Base-by-base conservation (phyloP, 2,888 invertebrate species). In the Ophion costatus region DNA sequence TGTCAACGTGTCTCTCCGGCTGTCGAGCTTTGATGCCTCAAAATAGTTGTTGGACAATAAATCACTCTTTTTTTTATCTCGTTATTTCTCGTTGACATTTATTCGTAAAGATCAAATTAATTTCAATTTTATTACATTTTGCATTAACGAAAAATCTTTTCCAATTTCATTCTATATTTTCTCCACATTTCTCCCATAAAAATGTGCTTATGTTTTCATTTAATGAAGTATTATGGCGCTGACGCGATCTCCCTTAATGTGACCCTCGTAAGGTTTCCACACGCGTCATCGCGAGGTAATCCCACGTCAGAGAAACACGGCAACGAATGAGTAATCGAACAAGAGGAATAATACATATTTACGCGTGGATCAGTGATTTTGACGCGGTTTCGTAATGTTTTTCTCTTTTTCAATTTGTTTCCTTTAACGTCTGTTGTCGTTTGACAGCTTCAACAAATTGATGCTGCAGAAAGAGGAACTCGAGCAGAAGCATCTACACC, bases 401-500 rank as follows among this genome's bases (percentile, higher is more conserved):
- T 20, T 2, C 22, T n/a, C 7, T 59, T 59, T 3, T 20, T 9
- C 1, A 20, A 9, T 59, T 22, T 59, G 22, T 22, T 42, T 29
- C 17, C 20, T 29, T 20, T 14, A 42, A 59, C 10, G 29, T 80
- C 93, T 90, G n/a, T 71, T 77, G 51, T 51, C 24, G 24, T 76
- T 45, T 20, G 6, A 45, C 94, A 98, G 98, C 92, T 98, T 98
- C 95, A 98, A 98, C 95, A 98, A 98, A 94, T 94, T 98, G 78
- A 94, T 98, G 51, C 95, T 98, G 75, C 97, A 98, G 94, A 98
- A 98, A 92, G 98, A 98, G 91, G 98, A 98, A 94, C 93, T 98
- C 90, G 98, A 98, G 91, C 98, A 98, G 94, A 98, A 98, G 94
- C 98, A 98, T 94, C 95, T 98, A 69, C 98, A 98, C 92, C 95